A percentile compares a stretch with the other conserved stretches of the same genome.
Evolutionary conservation across 2,888 invertebrate species (phyloP).

Genomic region (Brachyptera risi): DNA sequence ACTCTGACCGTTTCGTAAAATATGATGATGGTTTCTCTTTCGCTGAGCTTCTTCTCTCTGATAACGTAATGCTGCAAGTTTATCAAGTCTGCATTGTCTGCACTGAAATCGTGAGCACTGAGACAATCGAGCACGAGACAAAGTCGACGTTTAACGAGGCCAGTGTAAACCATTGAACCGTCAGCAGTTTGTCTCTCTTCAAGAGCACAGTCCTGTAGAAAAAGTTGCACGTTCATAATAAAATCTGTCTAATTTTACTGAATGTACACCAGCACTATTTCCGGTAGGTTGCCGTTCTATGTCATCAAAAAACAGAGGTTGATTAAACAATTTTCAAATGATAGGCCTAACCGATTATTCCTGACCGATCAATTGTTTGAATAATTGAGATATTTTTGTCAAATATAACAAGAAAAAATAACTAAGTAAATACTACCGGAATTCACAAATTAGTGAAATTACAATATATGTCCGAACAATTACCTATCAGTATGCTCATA

Average conservation of each 20-base stretch:
- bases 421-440: no score
- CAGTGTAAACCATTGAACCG: constrained; percentile 53
- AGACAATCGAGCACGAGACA: constrained; percentile 72
- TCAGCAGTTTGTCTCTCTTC: constrained; percentile 56
- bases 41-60: constrained; percentile 67
- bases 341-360: no score
- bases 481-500: no score
- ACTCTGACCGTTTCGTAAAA: constrained; percentile 71
- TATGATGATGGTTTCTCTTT: constrained; percentile 67
- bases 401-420: no score
- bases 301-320: not conserved
- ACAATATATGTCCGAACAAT: no score
- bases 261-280: no score
- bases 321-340: not conserved
- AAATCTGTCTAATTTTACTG: no score
- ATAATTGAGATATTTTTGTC: no score
- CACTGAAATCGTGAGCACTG: constrained; percentile 61
- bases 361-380: no score
- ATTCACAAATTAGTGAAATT: no score
- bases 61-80: constrained; percentile 74
- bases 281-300: no score
- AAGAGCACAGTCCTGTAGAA: constrained; percentile 60
- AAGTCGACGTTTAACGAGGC: constrained; percentile 55
- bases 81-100: constrained; percentile 53
- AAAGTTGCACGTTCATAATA: no score